Conservation (phyloP, 1,140 invertebrate species). For the Microvelia longipes region DNA sequence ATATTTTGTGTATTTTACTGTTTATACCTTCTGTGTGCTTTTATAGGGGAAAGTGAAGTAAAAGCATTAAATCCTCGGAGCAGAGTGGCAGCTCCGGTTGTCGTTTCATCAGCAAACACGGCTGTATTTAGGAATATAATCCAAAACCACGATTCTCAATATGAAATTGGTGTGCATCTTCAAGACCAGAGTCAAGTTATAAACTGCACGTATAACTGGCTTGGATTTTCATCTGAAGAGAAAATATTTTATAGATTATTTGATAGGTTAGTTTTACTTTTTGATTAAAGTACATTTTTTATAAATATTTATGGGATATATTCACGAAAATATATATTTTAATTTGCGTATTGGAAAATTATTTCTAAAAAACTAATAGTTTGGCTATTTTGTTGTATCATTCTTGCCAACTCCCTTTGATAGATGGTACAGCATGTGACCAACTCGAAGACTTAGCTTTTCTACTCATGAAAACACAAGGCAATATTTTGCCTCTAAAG, state of each 20-base stretch:
- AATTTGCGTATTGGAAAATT: too few species aligned
- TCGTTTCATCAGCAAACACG: slow-evolving; percentile 80
- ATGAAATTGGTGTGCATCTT: slow-evolving; percentile 88
- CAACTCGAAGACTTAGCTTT: too few species aligned
- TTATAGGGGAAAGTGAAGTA: slow-evolving; percentile 24
- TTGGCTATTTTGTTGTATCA: too few species aligned
- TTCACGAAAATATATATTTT: too few species aligned
- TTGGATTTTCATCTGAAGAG: slow-evolving; percentile 61
- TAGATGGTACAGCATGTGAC: too few species aligned
- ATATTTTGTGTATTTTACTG: too few species aligned
- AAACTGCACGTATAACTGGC: slow-evolving; percentile 87
- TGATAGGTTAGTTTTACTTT: slow-evolving; percentile 45
- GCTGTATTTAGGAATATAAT: slow-evolving; percentile 81
- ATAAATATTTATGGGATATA: slow-evolving; percentile 5
- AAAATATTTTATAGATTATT: slow-evolving; percentile 68
- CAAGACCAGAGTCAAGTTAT: slow-evolving; percentile 86
- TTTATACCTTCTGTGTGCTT: too few species aligned
- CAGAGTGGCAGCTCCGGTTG: slow-evolving; percentile 73
- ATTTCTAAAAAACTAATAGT: too few species aligned
- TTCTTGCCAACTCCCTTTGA: too few species aligned
- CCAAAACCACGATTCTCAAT: slow-evolving; percentile 74
- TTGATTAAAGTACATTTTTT: background rate
- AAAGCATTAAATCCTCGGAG: slow-evolving; percentile 66
- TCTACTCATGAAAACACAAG: too few species aligned
- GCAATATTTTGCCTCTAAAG: too few species aligned